Evolutionary conservation across 2,113 vertebrate species (phyloP), one percentile per base, ranked within the genome.

Genomic region (Eira barbara): DNA sequence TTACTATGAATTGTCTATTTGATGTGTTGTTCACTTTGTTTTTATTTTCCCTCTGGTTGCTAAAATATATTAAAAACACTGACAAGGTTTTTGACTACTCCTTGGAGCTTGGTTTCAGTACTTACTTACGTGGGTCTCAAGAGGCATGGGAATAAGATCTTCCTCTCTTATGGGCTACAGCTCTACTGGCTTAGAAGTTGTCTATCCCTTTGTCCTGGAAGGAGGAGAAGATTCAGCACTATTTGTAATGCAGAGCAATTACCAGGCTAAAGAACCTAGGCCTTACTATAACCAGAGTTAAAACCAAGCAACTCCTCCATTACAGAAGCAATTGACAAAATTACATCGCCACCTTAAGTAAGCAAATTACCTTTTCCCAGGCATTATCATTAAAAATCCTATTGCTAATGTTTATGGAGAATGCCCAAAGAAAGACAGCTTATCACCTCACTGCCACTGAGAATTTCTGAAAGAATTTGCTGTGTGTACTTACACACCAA

Each of bases 401-500:
- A 74, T 85, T 63, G 34, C 34, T 92, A 36, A 73, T 76, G 55
- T 76, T 90, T 71, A 89, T 78, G 73, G 27, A 89, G 23, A 95
- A 57, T 61, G 20, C 17, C 27, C 25, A 63, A 91, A 94, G 74
- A 97, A 94, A 90, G 90, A 71, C 20, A 45, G 42, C 29, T 85
- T 29, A 82, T 92, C 78, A 81, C 65, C 74, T 94, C 94, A 92
- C 11, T 85, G 71, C 34, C 78, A 78, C 55, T 84, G 63, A 94
- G 39, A 83, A 79, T 81, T 82, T 93, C 18, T 47, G 21, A 7
- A 61, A 87, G 59, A 73, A 83, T 57, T 91, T 80, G 7, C 17
- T 97, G 4, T 81, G 3, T 20, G 2, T 57, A 20, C 10, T 13
- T 71, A 27, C 6, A 73, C 34, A 94, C 45, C 21, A 73, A 45